A percentile compares a stretch with the other conserved stretches of the same genome.
Evolutionary conservation across 2,113 vertebrate species (phyloP).

Genomic region (Malurus melanocephalus): DNA sequence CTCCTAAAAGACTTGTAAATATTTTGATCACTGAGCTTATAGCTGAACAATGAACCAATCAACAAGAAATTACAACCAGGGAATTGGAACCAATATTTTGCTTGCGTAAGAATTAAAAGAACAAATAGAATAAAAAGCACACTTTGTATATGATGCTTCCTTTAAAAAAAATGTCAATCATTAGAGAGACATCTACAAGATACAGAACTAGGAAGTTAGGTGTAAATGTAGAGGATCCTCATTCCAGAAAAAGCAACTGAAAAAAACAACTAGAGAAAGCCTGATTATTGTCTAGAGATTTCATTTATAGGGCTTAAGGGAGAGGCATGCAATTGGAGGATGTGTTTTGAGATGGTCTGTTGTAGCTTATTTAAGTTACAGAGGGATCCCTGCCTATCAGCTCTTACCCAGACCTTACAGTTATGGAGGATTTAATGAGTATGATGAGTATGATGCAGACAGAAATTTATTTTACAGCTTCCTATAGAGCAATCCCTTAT

Average conservation of each 20-base stretch:
- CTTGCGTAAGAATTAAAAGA: neutral
- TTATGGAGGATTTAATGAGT: too few relatives aligned
- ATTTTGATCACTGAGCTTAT: neutral
- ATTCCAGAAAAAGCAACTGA: neutral
- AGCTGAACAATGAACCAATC: neutral
- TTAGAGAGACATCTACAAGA: neutral
- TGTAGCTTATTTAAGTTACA: neutral
- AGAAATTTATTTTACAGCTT: neutral
- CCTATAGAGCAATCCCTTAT: neutral
- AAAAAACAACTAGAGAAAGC: neutral
- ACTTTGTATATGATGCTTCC: neutral
- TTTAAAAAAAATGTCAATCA: neutral
- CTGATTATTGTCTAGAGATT: neutral
- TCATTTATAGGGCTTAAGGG: neutral
- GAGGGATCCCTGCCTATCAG: neutral
- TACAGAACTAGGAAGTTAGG: neutral
- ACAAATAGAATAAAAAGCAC: neutral
- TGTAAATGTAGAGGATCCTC: neutral
- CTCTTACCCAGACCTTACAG: neutral
- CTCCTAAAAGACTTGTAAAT: slow-evolving; percentile 14
- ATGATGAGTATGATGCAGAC: neutral
- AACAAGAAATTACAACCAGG: neutral
- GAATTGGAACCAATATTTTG: neutral
- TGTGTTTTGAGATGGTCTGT: neutral
- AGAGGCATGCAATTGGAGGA: neutral